Evolutionary conservation across 1,140 invertebrate species (phyloP).

Genomic region (Cecropterus lyciades): DNA sequence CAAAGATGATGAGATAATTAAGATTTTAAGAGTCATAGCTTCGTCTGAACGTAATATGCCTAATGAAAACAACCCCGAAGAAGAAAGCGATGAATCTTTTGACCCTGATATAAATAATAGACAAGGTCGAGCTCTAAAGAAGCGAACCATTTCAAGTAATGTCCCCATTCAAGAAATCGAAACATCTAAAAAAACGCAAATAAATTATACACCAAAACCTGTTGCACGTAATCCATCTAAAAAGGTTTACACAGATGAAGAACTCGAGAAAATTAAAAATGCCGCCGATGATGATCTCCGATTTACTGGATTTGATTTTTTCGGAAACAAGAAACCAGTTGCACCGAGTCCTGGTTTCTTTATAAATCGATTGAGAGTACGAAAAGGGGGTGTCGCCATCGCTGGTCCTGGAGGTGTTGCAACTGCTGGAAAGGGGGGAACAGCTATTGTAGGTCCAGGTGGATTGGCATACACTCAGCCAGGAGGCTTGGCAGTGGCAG

Average conservation of each 20-base stretch:
- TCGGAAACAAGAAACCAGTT: slow-evolving; percentile 64
- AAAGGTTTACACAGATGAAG: slow-evolving; percentile 42
- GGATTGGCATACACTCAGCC: slow-evolving; percentile 89
- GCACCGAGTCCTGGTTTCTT: slow-evolving; percentile 85
- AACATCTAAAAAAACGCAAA: slow-evolving; percentile 47
- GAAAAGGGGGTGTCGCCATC: slow-evolving; percentile 89
- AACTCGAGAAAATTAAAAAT: slow-evolving; percentile 51
- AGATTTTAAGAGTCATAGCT: slow-evolving; percentile 3
- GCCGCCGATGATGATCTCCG: slow-evolving; percentile 55
- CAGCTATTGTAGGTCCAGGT: slow-evolving; percentile 89
- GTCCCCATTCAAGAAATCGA: slow-evolving; percentile 48
- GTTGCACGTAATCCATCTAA: slow-evolving; percentile 51
- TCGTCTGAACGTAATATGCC: slow-evolving; percentile 7
- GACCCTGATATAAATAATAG: slow-evolving; percentile 39
- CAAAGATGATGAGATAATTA: slow-evolving; percentile 38
- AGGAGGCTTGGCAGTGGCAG: slow-evolving; percentile 88
- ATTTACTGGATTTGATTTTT: slow-evolving; percentile 63
- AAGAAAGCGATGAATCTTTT: slow-evolving; percentile 32
- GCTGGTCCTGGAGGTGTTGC: slow-evolving; percentile 90
- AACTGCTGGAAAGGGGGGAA: slow-evolving; percentile 89
- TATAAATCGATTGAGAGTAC: slow-evolving; percentile 87
- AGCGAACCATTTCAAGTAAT: slow-evolving; percentile 50
- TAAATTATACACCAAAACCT: slow-evolving; percentile 55
- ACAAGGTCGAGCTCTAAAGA: slow-evolving; percentile 60
- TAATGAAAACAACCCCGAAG: slow-evolving; percentile 35